Conservation (phyloP, 2,888 invertebrate genomes). For the Cryptus armator region DNA sequence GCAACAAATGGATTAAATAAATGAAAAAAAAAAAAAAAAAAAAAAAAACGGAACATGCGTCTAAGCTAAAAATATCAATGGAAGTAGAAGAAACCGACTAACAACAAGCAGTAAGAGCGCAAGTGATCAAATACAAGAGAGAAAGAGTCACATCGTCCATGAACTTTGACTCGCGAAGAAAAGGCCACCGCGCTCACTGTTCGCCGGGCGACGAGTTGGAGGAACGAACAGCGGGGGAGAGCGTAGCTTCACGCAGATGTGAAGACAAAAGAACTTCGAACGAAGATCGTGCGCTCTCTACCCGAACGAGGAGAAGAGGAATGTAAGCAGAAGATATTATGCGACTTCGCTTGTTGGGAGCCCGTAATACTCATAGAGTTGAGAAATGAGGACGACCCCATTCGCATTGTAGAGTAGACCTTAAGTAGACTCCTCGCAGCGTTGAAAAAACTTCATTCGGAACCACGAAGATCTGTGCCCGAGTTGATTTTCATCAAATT, state of each 20-base stretch:
- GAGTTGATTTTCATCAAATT: constrained; percentile 26
- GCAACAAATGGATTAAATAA: no score
- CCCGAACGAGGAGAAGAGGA: constrained; percentile 30
- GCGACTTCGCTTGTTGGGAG: constrained; percentile 6
- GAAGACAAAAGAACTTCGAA: constrained; percentile 61
- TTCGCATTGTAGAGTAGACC: constrained; percentile 25
- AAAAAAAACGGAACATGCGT: no score
- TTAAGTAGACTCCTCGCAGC: constrained; percentile 12
- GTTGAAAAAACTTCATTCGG: constrained; percentile 1
- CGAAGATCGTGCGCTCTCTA: constrained; percentile 23
- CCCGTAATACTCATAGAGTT: background rate
- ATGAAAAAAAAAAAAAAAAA: no score
- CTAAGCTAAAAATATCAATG: no score
- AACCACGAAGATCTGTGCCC: background rate
- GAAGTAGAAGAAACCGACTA: background rate
- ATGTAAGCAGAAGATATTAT: constrained; percentile 38
- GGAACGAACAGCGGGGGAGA: background rate
- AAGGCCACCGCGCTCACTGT: constrained; percentile 45
- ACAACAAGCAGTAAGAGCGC: background rate
- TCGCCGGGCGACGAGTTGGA: constrained; percentile 25
- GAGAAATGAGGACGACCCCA: constrained; percentile 24
- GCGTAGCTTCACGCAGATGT: constrained; percentile 31
- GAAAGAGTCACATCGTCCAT: constrained; percentile 51
- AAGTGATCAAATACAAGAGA: background rate
- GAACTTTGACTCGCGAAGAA: constrained; percentile 61